Evolutionary conservation across 2,797 vertebrate genomes (phyloP).

Genomic region (Malurus splendens): DNA sequence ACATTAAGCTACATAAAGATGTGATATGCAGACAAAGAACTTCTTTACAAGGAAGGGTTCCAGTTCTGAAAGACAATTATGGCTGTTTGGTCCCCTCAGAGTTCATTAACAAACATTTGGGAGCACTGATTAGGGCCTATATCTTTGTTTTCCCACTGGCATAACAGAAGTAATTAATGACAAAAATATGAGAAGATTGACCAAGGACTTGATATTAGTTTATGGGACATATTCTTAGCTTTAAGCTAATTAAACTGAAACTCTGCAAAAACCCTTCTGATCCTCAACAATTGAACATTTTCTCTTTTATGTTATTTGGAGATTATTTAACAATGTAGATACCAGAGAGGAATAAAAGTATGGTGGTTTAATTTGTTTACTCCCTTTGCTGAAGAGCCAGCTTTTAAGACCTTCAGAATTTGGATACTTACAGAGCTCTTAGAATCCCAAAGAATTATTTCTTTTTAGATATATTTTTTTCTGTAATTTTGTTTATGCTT

Average conservation of each 20-base stretch:
- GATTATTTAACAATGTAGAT: not conserved
- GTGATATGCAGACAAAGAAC: constrained; percentile 1
- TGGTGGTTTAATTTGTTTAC: not conserved
- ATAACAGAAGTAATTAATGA: constrained; percentile 11
- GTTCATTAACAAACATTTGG: constrained; percentile 13
- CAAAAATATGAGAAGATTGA: not conserved
- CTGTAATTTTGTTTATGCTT: not conserved
- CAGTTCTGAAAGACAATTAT: not conserved
- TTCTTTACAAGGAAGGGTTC: not conserved
- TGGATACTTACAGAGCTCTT: not conserved
- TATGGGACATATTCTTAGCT: not conserved
- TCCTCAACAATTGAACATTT: not conserved
- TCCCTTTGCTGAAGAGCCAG: not conserved
- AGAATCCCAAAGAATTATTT: not conserved
- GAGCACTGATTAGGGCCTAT: not conserved
- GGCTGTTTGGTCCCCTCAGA: not conserved
- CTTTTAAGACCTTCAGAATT: not conserved
- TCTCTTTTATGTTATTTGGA: not conserved
- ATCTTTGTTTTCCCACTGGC: not conserved
- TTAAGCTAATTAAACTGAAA: constrained; percentile 5
- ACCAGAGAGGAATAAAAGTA: not conserved
- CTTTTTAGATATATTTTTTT: not conserved
- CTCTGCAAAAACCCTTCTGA: not conserved
- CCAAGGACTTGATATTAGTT: not conserved
- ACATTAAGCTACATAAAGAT: constrained; percentile 6